A percentile compares a stretch with the other conserved stretches of the same genome.
Conservation (phyloP, 2,113 vertebrate species). For the Edolisoma coerulescens region DNA sequence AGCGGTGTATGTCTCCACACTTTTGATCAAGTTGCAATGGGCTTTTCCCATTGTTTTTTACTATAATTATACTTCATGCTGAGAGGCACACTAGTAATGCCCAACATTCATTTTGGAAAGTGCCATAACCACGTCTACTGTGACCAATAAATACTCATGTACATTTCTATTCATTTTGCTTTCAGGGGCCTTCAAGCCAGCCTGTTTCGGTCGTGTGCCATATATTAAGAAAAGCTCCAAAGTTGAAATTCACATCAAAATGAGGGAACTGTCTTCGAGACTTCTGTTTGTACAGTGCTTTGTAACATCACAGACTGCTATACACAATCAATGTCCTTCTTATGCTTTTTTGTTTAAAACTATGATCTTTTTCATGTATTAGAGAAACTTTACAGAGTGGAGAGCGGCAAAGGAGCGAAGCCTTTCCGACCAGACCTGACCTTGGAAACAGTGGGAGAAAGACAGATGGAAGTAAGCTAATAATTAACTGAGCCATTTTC, state of each 20-base stretch:
- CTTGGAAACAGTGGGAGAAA: constrained; percentile 81
- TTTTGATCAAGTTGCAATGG: not conserved
- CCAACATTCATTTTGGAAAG: not conserved
- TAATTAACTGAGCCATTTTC: constrained; percentile 13
- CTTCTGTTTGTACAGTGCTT: not conserved
- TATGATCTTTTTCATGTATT: not conserved
- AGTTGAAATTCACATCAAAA: constrained; percentile 3
- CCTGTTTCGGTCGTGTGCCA: not conserved
- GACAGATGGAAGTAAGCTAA: constrained; percentile 83
- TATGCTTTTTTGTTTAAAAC: not conserved
- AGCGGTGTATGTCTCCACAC: not conserved
- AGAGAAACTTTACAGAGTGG: constrained; percentile 91
- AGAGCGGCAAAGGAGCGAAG: constrained; percentile 62
- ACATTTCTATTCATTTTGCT: not conserved
- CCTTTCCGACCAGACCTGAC: constrained; percentile 90
- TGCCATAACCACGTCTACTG: not conserved
- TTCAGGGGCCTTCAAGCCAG: not conserved
- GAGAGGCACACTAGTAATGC: not conserved
- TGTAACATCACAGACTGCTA: not conserved
- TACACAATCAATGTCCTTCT: not conserved
- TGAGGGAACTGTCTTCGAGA: not conserved
- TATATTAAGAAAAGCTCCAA: not conserved
- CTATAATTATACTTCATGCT: not conserved
- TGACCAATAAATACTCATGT: not conserved
- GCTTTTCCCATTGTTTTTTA: not conserved